Base-by-base conservation (phyloP, 2,113 vertebrate genomes). In the Gobius niger region DNA sequence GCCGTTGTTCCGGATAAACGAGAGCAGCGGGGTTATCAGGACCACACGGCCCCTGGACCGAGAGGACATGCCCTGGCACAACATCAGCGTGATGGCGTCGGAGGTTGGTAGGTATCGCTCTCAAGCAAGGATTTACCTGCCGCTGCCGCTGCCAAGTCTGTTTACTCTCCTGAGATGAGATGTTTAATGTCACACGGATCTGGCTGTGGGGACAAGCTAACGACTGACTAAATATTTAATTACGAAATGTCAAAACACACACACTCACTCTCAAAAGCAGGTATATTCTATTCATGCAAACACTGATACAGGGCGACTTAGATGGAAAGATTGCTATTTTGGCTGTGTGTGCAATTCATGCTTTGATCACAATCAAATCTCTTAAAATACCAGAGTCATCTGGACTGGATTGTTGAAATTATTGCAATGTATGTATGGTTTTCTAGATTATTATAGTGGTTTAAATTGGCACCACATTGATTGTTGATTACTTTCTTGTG, bases 71-170 rank as follows among this genome's bases (percentile, higher is more conserved):
- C 87, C 95, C 0, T 97, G 96, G 97, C 95, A 95, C 82, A 99
- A 99, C 86, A 95, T 99, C 84, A 98, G 95, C 56, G 95, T 97
- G 73, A 89, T 93, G 89, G 96, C 96, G 85, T 93, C 96, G 85
- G 98, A 98, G 91, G 93, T 92, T 84, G 96, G 98, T 98, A 95
- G 93, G 89, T 90, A 89, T 67, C 78, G 10, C 53, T 18, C 53
- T 9, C n/a, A 16, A 18, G 15, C 10, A 2, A 34, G 24, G 2
- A 14, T 13, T 11, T 14, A 13, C 19, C 24, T 18, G 0, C 52
- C 44, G 57, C 41, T 60, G 50, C 24, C 18, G 0, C 52, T 40
- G 59, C 41, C 56, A 46, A 7, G 2, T 50, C 40, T 60, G 56
- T 72, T 59, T 49, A n/a, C 46, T 0, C 34, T 7, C 16, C 41